phyloP scores from a whole-genome alignment of 2,888 invertebrate species.

The Archaeoteleia sp. region DNA sequence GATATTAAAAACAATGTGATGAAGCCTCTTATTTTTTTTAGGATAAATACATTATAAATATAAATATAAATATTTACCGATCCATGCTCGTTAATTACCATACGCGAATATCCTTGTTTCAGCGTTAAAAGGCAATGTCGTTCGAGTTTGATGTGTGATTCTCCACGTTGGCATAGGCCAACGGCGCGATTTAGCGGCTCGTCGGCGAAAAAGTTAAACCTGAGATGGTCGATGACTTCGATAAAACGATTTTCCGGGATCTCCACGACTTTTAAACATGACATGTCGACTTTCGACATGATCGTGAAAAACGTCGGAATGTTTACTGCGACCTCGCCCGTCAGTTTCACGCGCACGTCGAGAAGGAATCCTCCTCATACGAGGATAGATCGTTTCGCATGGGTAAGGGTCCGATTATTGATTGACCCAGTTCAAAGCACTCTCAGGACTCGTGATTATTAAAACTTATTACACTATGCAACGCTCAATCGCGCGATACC shows the following conservation, averaged over 20 bases:
- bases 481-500: background rate
- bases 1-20: too few relatives aligned
- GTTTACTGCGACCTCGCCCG: constrained; percentile 40
- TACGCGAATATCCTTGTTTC: constrained; percentile 83
- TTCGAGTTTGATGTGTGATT: constrained; percentile 84
- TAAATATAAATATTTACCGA: constrained; percentile 75
- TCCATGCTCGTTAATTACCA: constrained; percentile 79
- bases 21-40: too few relatives aligned
- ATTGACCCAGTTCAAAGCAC: constrained; percentile 72
- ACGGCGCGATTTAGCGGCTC: constrained; percentile 89
- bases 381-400: constrained; percentile 56
- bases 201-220: constrained; percentile 87
- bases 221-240: constrained; percentile 82
- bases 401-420: constrained; percentile 68
- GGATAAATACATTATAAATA: too few relatives aligned
- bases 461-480: constrained; percentile 3
- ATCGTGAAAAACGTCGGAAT: constrained; percentile 48
- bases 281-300: constrained; percentile 67
- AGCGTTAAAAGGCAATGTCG: constrained; percentile 84
- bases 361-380: constrained; percentile 51
- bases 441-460: constrained; percentile 22
- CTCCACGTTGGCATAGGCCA: constrained; percentile 82
- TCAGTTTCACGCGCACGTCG: constrained; percentile 59
- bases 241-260: constrained; percentile 77
- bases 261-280: constrained; percentile 73